Percentiles rank a stretch among this genome's conserved stretches.
phyloP scores from a whole-genome alignment of 2,797 vertebrate genomes.

The Urocyon cinereoargenteus region DNA sequence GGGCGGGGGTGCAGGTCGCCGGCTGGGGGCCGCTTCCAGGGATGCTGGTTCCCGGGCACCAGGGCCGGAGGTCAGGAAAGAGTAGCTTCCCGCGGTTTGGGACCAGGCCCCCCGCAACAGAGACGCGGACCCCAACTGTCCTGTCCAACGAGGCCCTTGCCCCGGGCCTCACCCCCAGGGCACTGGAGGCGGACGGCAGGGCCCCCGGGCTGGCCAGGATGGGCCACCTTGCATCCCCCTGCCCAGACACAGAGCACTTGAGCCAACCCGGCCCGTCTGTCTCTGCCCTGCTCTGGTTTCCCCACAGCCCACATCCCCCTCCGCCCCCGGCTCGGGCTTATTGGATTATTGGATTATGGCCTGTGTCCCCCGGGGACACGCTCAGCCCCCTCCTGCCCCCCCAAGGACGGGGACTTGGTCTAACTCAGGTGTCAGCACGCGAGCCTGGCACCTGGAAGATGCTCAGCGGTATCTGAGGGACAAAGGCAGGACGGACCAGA shows the following conservation, averaged over 20 bases:
- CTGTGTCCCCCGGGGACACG: background rate
- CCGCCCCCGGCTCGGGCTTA: too few species aligned
- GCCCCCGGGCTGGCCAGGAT: background rate
- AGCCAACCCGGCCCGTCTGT: too few species aligned
- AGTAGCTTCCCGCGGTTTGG: background rate
- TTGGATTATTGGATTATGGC: background rate
- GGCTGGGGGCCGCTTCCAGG: background rate
- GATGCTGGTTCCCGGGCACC: background rate
- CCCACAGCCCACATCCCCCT: background rate
- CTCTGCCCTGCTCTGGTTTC: background rate
- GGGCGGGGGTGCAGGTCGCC: background rate
- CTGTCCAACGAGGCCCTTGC: background rate
- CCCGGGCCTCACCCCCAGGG: background rate
- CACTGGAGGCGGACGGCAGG: background rate
- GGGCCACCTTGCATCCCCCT: background rate
- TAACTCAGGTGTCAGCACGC: background rate
- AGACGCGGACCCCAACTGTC: background rate
- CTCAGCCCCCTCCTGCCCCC: background rate
- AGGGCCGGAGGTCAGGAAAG: background rate
- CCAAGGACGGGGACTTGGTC: background rate
- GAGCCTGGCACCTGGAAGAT: rapidly evolving
- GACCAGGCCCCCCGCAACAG: background rate
- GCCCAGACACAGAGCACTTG: background rate
- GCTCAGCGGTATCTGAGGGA: background rate
- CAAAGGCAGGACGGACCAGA: background rate